Evolutionary conservation across 2,888 invertebrate species (phyloP).

Genomic region (Calliopum simillimum): DNA sequence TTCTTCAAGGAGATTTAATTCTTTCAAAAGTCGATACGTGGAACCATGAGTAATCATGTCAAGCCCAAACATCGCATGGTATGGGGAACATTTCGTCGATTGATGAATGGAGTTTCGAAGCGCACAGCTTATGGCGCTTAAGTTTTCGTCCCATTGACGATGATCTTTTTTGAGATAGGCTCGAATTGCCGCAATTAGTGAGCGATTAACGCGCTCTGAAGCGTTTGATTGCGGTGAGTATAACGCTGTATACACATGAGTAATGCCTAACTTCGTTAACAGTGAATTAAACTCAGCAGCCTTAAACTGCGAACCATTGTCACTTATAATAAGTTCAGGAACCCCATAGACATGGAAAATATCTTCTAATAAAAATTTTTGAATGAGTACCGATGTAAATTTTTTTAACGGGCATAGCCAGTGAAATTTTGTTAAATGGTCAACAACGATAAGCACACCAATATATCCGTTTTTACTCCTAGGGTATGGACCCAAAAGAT

Average conservation of each 20-base stretch:
- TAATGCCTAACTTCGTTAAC: conserved; percentile 36
- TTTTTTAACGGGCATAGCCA: no score
- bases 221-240: conserved; percentile 59
- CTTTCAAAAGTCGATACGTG: conserved; percentile 21
- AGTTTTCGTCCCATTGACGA: conserved; percentile 35
- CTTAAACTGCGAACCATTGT: no score
- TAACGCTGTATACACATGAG: conserved; percentile 43
- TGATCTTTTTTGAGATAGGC: conserved; percentile 39
- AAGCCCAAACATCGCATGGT: conserved; percentile 31
- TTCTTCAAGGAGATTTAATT: conserved; percentile 20
- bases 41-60: conserved; percentile 37
- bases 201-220: conserved; percentile 55
- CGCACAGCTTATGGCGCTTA: conserved; percentile 36
- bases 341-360: no score
- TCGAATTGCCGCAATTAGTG: conserved; percentile 52
- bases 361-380: no score
- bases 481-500: no score
- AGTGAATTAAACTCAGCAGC: conserved; percentile 43
- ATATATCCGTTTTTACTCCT: no score
- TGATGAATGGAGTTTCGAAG: conserved; percentile 33
- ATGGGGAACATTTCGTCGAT: conserved; percentile 35
- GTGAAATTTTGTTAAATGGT: no score
- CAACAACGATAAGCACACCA: conserved; percentile 46
- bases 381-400: no score
- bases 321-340: no score